Conservation (phyloP, 2,888 invertebrate species). For the Orthosia cruda region DNA sequence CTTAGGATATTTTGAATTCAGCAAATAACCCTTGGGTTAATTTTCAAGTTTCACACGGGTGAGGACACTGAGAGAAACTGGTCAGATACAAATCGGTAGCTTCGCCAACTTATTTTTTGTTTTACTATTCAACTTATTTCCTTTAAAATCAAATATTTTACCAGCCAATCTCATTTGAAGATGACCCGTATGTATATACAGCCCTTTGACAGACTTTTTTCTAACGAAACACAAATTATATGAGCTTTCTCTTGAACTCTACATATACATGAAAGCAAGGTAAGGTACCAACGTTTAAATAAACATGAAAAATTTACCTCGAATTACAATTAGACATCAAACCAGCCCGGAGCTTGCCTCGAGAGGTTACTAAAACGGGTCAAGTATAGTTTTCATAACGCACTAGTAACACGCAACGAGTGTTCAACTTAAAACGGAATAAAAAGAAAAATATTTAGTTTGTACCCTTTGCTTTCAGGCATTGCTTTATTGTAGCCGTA, state of each 20-base stretch:
- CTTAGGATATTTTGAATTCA: no score
- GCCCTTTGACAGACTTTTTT: neutral
- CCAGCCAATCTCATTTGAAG: neutral
- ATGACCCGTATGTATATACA: neutral
- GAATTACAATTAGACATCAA: constrained; percentile 77
- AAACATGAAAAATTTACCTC: constrained; percentile 72
- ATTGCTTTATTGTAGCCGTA: constrained; percentile 10
- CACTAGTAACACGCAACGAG: constrained; percentile 75
- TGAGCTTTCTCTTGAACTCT: neutral
- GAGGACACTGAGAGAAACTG: no score
- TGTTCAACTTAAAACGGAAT: constrained; percentile 56
- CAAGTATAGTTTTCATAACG: constrained; percentile 83
- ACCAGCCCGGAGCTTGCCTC: constrained; percentile 71
- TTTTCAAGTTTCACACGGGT: no score
- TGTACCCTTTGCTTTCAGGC: constrained; percentile 26
- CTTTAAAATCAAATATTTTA: neutral
- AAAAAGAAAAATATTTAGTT: constrained; percentile 57
- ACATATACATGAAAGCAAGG: constrained; percentile 8
- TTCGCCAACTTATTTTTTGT: neutral
- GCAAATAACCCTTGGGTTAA: no score
- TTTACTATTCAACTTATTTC: neutral
- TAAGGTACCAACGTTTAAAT: constrained; percentile 68
- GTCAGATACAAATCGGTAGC: neutral
- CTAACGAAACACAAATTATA: constrained; percentile 10
- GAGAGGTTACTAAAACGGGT: constrained; percentile 80